A percentile compares a stretch with the other conserved stretches of the same genome.
phyloP scores from a whole-genome alignment of 2,888 invertebrate genomes.

The Arenicola marina region DNA sequence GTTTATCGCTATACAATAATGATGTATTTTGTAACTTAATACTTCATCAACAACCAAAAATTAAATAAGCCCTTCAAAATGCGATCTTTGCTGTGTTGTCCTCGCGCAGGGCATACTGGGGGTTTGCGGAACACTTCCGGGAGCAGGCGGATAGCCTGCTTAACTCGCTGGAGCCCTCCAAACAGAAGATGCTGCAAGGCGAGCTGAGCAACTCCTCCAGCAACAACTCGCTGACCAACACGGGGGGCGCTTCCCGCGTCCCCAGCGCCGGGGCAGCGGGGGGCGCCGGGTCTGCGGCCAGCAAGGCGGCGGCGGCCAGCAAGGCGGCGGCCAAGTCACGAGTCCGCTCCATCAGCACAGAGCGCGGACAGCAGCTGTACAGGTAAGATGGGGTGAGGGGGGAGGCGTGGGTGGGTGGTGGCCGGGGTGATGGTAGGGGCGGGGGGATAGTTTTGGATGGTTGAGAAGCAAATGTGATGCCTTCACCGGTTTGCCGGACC shows the following conservation, averaged over 20 bases:
- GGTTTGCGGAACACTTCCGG: slow-evolving; percentile 87
- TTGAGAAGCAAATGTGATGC: too few relatives aligned
- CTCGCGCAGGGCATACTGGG: slow-evolving; percentile 78
- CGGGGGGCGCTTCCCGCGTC: slow-evolving; percentile 15
- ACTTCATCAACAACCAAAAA: too few relatives aligned
- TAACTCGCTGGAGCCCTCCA: slow-evolving; percentile 78
- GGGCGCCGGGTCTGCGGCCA: too few relatives aligned
- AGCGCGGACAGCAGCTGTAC: slow-evolving; percentile 9
- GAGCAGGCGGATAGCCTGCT: slow-evolving; percentile 85
- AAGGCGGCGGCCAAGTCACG: slow-evolving; percentile 14
- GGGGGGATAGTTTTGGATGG: too few relatives aligned
- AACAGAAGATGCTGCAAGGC: slow-evolving; percentile 72
- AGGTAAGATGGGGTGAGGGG: slow-evolving; percentile 4
- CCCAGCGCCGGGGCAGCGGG: too few relatives aligned
- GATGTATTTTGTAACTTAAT: too few relatives aligned
- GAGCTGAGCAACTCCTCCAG: slow-evolving; percentile 63
- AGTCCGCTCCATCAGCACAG: slow-evolving; percentile 29
- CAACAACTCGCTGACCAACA: slow-evolving; percentile 59
- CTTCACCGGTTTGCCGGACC: too few relatives aligned
- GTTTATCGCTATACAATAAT: too few relatives aligned
- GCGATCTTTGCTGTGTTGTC: neutral
- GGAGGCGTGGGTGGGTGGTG: slow-evolving; percentile 8
- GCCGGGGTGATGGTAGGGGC: neutral
- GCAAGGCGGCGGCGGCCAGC: slow-evolving; percentile 1
- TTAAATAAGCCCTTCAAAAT: too few relatives aligned